These are phyloP conservation scores for Tridacna gigas DNA, from an alignment of 2,888 invertebrate species.

Conservation along the genomic window DNA sequence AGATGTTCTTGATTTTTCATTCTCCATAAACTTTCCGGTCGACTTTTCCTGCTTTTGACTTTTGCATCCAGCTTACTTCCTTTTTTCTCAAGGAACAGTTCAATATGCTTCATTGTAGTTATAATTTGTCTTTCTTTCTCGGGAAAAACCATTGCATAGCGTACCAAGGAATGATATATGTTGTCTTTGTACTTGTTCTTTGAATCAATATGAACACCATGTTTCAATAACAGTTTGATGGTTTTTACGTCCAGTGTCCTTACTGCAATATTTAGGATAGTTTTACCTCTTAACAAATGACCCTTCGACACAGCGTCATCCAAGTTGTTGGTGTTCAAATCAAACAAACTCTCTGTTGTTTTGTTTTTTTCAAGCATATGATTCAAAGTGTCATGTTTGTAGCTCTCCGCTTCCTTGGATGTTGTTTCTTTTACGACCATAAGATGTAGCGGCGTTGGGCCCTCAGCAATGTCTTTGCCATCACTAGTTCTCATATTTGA, in stretches of 20 bases:
- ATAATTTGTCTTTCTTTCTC: background rate
- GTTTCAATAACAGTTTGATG: background rate
- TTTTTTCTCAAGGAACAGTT: background rate
- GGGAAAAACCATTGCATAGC: background rate
- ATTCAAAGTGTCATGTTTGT: background rate
- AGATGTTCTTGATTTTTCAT: slow-evolving; percentile 18
- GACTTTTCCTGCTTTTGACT: background rate
- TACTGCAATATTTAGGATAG: background rate
- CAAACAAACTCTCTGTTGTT: background rate
- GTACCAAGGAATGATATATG: slow-evolving; percentile 7
- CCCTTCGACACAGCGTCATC: background rate
- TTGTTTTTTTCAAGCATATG: background rate
- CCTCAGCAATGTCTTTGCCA: background rate
- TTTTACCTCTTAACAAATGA: background rate
- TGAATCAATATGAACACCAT: background rate
- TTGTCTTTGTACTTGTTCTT: background rate
- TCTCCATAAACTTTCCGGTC: slow-evolving; percentile 6
- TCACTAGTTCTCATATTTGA: background rate
- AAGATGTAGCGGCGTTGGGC: slow-evolving; percentile 20
- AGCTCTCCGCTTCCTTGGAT: background rate
- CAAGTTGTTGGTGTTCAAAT: background rate
- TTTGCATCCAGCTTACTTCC: background rate
- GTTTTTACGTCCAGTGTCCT: background rate
- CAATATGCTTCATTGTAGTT: background rate
- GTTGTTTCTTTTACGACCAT: slow-evolving; percentile 16